Conservation (phyloP, 1,140 invertebrate species). For the Diabrotica undecimpunctata region DNA sequence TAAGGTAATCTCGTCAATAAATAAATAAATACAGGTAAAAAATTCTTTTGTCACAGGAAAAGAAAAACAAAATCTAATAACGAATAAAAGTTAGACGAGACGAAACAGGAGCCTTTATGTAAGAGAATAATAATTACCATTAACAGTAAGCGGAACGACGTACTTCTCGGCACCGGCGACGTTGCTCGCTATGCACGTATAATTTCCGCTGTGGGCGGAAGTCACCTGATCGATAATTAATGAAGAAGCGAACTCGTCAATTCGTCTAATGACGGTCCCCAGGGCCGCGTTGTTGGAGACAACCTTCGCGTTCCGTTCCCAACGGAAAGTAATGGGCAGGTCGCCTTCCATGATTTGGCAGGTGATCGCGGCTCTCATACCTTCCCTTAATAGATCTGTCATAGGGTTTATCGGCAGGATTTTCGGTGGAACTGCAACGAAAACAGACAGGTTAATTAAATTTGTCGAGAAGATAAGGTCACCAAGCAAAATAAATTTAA, state of each 20-base stretch:
- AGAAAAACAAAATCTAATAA: too few relatives aligned
- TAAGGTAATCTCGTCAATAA: too few relatives aligned
- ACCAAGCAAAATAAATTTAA: too few relatives aligned
- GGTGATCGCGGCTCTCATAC: conserved; percentile 86
- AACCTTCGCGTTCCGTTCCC: conserved; percentile 76
- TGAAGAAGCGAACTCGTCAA: conserved; percentile 84
- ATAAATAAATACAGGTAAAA: too few relatives aligned
- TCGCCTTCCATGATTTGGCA: conserved; percentile 94
- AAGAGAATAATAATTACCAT: conserved; percentile 56
- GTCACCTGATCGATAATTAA: conserved; percentile 84
- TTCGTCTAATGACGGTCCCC: conserved; percentile 58
- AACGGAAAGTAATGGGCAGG: conserved; percentile 82
- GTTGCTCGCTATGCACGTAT: conserved; percentile 84
- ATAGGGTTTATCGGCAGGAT: conserved; percentile 82
- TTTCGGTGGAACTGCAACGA: conserved; percentile 75
- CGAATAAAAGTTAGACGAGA: too few relatives aligned
- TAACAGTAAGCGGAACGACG: conserved; percentile 74
- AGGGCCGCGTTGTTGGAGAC: conserved; percentile 53
- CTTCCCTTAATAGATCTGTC: conserved; percentile 76
- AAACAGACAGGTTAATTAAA: conserved; percentile 22
- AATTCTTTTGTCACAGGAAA: too few relatives aligned
- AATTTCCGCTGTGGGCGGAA: conserved; percentile 80
- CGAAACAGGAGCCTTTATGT: too few relatives aligned
- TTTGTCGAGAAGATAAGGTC: not conserved
- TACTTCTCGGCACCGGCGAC: conserved; percentile 73